These are phyloP conservation scores for Calameuta filiformis DNA, from an alignment of 2,888 invertebrate species.

Conservation along the genomic window DNA sequence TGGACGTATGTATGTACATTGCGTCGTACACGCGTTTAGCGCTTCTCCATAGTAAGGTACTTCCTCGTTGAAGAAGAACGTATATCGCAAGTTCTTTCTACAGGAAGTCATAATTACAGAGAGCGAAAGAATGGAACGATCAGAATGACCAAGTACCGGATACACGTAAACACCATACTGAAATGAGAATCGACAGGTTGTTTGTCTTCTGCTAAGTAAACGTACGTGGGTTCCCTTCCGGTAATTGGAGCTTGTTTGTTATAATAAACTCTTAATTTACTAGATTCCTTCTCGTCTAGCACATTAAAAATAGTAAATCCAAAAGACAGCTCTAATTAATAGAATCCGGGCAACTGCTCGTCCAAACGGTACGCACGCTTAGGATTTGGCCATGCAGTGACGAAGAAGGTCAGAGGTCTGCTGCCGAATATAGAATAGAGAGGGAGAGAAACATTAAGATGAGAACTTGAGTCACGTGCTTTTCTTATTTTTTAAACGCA, in stretches of 20 bases:
- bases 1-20: not conserved
- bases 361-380: not conserved
- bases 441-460: not conserved
- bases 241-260: conserved; percentile 34
- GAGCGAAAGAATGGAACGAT: not conserved
- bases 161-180: not conserved
- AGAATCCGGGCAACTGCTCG: not conserved
- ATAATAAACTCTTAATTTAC: conserved; percentile 29
- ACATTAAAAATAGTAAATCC: not conserved
- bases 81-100: not conserved
- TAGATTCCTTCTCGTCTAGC: conserved; percentile 12
- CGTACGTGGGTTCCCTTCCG: conserved; percentile 31
- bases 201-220: not conserved
- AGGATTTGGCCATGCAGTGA: not conserved
- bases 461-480: not conserved
- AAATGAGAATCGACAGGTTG: not conserved
- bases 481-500: not conserved
- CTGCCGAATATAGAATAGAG: not conserved
- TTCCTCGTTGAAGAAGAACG: not conserved
- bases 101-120: not conserved
- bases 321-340: not conserved
- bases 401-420: not conserved
- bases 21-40: not conserved
- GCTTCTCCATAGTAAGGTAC: not conserved
- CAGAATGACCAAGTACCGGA: not conserved